A percentile compares a stretch with the other conserved stretches of the same genome.
Evolutionary conservation across 2,888 invertebrate genomes (phyloP).

Genomic region (Oscheius myriophilus): DNA sequence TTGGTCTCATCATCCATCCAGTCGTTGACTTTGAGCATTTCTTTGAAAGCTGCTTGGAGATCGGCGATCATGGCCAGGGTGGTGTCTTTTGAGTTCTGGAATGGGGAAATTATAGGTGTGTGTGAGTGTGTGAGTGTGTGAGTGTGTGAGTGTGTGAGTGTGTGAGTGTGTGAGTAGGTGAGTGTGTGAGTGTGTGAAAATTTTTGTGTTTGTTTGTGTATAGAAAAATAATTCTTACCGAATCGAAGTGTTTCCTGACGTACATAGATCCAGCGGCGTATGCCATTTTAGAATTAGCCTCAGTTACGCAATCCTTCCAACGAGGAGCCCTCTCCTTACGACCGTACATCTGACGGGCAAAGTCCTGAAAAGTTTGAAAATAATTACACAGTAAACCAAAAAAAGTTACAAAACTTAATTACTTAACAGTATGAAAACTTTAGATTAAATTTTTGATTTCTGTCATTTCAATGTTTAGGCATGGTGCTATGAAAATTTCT

Average conservation of each 20-base stretch:
- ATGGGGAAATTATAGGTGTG: too few relatives aligned
- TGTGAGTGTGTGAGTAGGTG: too few relatives aligned
- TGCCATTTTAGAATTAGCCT: constrained; percentile 42
- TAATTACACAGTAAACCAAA: too few relatives aligned
- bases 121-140: too few relatives aligned
- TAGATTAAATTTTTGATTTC: too few relatives aligned
- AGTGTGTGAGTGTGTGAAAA: too few relatives aligned
- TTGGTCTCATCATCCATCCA: constrained; percentile 89
- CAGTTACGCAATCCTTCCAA: constrained; percentile 83
- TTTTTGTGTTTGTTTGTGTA: too few relatives aligned
- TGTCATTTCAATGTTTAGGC: neutral
- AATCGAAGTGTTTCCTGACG: constrained; percentile 85
- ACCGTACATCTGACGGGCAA: constrained; percentile 71
- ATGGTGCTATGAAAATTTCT: too few relatives aligned
- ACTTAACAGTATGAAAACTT: too few relatives aligned
- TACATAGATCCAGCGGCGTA: constrained; percentile 81
- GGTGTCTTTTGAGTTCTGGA: constrained; percentile 47
- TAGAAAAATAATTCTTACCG: constrained; percentile 11
- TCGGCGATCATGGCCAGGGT: constrained; percentile 88
- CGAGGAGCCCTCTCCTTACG: constrained; percentile 79
- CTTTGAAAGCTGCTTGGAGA: constrained; percentile 82
- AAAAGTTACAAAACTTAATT: too few relatives aligned
- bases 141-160: too few relatives aligned
- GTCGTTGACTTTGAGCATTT: constrained; percentile 81
- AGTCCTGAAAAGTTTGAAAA: constrained; percentile 48